phyloP scores from a whole-genome alignment of 2,797 vertebrate species.

The Paguma larvata region DNA sequence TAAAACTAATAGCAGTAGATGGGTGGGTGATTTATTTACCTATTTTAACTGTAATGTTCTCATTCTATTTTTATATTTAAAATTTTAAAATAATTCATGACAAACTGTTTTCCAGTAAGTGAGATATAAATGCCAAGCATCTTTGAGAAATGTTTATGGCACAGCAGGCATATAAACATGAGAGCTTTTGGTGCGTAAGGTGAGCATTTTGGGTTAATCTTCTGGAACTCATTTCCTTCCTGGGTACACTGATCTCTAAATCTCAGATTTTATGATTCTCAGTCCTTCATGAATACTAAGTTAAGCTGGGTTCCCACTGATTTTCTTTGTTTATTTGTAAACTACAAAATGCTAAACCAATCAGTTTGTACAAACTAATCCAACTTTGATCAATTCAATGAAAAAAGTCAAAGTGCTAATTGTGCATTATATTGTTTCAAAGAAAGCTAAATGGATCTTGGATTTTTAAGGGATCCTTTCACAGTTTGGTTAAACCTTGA shows the following conservation, averaged over 20 bases:
- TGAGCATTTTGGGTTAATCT: slow-evolving; percentile 57
- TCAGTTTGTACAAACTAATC: slow-evolving; percentile 62
- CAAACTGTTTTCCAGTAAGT: not conserved
- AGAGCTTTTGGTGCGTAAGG: not conserved
- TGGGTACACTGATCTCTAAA: slow-evolving; percentile 35
- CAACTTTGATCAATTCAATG: slow-evolving; percentile 58
- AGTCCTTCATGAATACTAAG: slow-evolving; percentile 62
- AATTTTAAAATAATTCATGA: slow-evolving; percentile 39
- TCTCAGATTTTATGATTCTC: slow-evolving; percentile 56
- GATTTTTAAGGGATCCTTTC: slow-evolving; percentile 48
- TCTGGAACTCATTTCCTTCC: slow-evolving; percentile 51
- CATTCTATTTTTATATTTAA: slow-evolving; percentile 23
- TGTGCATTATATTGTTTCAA: slow-evolving; percentile 53
- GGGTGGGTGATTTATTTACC: not conserved
- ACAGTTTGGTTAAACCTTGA: slow-evolving; percentile 18
- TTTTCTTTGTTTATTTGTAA: slow-evolving; percentile 58
- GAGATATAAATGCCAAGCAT: slow-evolving; percentile 17
- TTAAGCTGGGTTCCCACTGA: slow-evolving; percentile 57
- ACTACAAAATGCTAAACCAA: slow-evolving; percentile 62
- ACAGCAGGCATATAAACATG: not conserved
- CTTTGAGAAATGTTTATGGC: not conserved
- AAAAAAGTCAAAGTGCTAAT: slow-evolving; percentile 62
- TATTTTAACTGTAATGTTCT: slow-evolving; percentile 24
- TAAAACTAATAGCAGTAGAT: not conserved
- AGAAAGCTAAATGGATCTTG: slow-evolving; percentile 53